Evolutionary conservation across 2,888 invertebrate genomes (phyloP).

Genomic region (Microctonus hyperodae): DNA sequence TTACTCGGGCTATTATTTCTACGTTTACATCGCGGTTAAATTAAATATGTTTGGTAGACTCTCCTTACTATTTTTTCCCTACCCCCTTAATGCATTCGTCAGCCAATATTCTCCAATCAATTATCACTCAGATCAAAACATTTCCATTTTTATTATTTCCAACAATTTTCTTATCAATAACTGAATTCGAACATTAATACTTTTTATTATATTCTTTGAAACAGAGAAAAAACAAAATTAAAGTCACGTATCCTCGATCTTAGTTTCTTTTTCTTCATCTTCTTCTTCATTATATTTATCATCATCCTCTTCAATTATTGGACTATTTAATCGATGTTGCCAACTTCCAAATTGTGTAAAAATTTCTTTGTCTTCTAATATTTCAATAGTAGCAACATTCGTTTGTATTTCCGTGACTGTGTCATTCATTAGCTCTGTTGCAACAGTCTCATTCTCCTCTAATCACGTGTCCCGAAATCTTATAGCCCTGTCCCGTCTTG

Average conservation of each 20-base stretch:
- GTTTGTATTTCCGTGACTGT: background rate
- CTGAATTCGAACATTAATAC: background rate
- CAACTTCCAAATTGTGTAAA: constrained; percentile 15
- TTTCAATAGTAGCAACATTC: constrained; percentile 13
- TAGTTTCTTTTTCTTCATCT: constrained; percentile 17
- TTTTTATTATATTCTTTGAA: background rate
- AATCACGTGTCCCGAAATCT: constrained; percentile 60
- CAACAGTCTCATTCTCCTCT: constrained; percentile 39
- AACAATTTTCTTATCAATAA: background rate
- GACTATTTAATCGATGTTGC: constrained; percentile 23
- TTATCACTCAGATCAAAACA: background rate
- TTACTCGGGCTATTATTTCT: constrained; percentile 25
- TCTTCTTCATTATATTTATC: constrained; percentile 8
- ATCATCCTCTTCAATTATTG: constrained; percentile 28
- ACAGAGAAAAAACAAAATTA: background rate
- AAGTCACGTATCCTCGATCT: constrained; percentile 5
- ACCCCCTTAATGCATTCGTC: background rate
- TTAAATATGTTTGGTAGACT: constrained; percentile 23
- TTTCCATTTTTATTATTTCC: background rate
- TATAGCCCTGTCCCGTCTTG: constrained; percentile 56
- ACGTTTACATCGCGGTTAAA: constrained; percentile 13
- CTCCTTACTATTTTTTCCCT: background rate
- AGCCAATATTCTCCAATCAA: background rate
- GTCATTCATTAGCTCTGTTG: constrained; percentile 1
- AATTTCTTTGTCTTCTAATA: constrained; percentile 14